Base-by-base conservation (phyloP, 2,888 invertebrate species). In the Agrochola circellaris region DNA sequence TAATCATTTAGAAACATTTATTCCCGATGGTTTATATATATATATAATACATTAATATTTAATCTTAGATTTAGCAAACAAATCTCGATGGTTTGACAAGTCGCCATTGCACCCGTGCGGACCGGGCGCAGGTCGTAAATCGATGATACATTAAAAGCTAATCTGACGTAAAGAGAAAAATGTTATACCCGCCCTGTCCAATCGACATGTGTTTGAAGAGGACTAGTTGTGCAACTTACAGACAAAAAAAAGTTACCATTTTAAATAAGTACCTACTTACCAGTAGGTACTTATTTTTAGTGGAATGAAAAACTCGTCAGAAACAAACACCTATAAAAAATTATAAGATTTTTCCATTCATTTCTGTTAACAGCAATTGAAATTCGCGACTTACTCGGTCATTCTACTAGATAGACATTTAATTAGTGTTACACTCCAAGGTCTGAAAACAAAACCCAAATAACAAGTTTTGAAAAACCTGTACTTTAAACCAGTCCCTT, bases 201-300 rank as follows among this genome's bases (percentile, higher is more conserved):
- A 71, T 68, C 76, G 74, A 60, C 75, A 73, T 72, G 54, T 79
- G 62, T 23, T 60, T 62, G 64, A 54, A 6, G 23, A 62, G 13
- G 6, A 3, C 11, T 78, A 87, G 87, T 88, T 88, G 17, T 87
- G 84, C 23, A n/a, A 66, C 56, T 54, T 42, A 17, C 8, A 42
- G 58, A n/a, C n/a, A 61, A 17, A 23, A 64, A n/a, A 0, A 23
- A 7, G 20, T n/a, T 6, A 17, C 4, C 4, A 3, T 71, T 23
- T 48, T 6, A n/a, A n/a, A n/a, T n/a, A n/a, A 20, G 26, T 20
- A 38, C n/a, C n/a, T n/a, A n/a, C n/a, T n/a, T n/a, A n/a, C n/a
- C n/a, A 38, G 38, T 38, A 38, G 7, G 38, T 11, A 20, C 4
- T 20, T 13, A 15, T 38, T 20, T 3, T 30, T 23, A 42, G 0